Base-by-base conservation (phyloP, 2,888 invertebrate species). In the Pollenia griseotomentosa region DNA sequence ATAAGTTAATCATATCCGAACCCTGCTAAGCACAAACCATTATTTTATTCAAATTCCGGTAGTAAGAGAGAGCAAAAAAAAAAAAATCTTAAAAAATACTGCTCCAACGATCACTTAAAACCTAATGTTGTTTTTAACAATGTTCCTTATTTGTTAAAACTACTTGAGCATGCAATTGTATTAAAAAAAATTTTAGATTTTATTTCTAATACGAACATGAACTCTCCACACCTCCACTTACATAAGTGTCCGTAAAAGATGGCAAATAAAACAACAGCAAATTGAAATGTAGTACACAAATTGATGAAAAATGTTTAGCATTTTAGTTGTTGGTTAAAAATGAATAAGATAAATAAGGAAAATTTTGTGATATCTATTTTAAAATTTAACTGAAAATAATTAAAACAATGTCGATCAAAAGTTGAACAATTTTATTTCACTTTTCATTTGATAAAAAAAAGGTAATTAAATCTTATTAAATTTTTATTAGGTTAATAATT, bases 281-380 rank as follows among this genome's bases (percentile, higher is more conserved):
- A 79, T 81, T 46, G 66, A 83, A 81, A 88, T 75, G 44, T 80
- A 82, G 51, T 55, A 78, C 44, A 82, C 73, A 59, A 87, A 82
- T 65, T 81, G 82, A 80, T 85, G 61, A 48, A 83, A 87, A 74
- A 78, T 53, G 63, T 78, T 85, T 12, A 85, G 78, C 88, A 89
- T 89, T 83, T 86, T 73, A 11, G 46, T 61, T 2, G 16, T 33
- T 70, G 12, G 2, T 57, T 63, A 12, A 55, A 16, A 44, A 51
- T 6, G 53, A 42, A 42, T 12, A 53, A 51, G 53, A 42, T 68
- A 23, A 68, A 40, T 68, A 7, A n/a, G 14, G 5, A 33, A 33
- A 33, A 33, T 33, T 33, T 33, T 6, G 33, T 6, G 33, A 33
- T 33, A 6, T 33, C 33, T 33, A 33, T 6, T 33, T 33, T 33